Evolutionary conservation across 2,797 vertebrate species (phyloP), one percentile per base, ranked within the genome.

Genomic region (Siniperca undulata): DNA sequence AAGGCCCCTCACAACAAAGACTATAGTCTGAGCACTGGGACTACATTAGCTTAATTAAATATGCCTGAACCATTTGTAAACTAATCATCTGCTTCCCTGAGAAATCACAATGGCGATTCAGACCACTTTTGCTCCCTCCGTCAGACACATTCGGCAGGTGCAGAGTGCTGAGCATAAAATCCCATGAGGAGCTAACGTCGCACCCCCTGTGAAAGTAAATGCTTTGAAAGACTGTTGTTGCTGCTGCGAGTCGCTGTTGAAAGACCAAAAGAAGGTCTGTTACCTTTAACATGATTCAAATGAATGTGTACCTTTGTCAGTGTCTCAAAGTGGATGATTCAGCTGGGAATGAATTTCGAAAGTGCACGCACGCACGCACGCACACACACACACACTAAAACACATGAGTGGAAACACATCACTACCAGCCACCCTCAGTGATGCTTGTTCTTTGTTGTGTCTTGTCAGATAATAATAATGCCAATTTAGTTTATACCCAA

Each of bases 401-500:
- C 34, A 27, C 66, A 52, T 0, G 11, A 50, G 70, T 77, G 9
- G 55, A 73, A 81, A 82, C 13, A 24, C 81, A 60, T 70, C 83
- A 30, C 48, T 66, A 72, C 61, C 84, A 84, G 53, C 86, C 76
- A 84, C 74, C 85, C 74, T 85, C 80, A 89, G 89, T 90, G 93
- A 81, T 95, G 93, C 94, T 95, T 91, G 89, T 90, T 95, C 92
- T 95, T 93, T 91, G 85, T 92, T 92, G 82, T 82, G 81, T 87
- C 79, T 93, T 81, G 87, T 90, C 83, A 92, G 93, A 94, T 91
- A 86, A 87, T 85, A 87, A 93, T 91, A 89, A 92, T 94, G 92
- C 90, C 94, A 95, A 95, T 96, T 96, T 95, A 94, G 94, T 95
- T 93, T 94, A 91, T 88, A 87, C 92, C 83, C 81, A 90, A 94